Percentiles rank a stretch among this genome's conserved stretches.
Conservation (phyloP, 2,888 invertebrate genomes). For the Metacarcinus magister region DNA sequence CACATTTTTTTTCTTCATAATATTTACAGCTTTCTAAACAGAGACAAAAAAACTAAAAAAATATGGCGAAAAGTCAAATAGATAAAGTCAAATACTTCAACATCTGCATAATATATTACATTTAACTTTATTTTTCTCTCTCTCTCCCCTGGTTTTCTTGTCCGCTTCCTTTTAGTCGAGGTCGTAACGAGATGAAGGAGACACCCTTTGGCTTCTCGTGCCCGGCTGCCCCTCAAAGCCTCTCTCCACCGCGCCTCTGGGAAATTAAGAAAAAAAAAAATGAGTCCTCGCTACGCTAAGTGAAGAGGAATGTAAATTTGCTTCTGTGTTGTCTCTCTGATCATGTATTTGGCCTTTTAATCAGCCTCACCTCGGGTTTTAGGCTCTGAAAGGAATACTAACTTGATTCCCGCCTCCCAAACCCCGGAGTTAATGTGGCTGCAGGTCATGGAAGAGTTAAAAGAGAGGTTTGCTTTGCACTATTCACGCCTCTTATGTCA, state of each 20-base stretch:
- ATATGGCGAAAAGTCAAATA: neutral
- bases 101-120: neutral
- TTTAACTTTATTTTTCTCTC: neutral
- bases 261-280: neutral
- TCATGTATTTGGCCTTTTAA: neutral
- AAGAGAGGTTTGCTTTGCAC: neutral
- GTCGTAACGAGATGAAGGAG: neutral
- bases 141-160: neutral
- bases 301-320: neutral
- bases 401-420: neutral
- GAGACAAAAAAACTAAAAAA: neutral
- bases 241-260: neutral
- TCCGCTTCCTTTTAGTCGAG: neutral
- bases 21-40: neutral
- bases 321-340: neutral
- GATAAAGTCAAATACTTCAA: neutral
- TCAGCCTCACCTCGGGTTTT: neutral
- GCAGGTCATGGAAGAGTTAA: neutral
- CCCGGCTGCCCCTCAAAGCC: slow-evolving; percentile 1
- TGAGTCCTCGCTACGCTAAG: neutral
- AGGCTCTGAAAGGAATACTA: neutral
- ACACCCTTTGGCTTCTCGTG: neutral
- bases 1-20: neutral
- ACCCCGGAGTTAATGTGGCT: neutral
- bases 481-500: neutral